Percentiles rank a stretch among this genome's conserved stretches.
Evolutionary conservation across 1,140 invertebrate genomes (phyloP).

Genomic region (Helicoverpa zea): DNA sequence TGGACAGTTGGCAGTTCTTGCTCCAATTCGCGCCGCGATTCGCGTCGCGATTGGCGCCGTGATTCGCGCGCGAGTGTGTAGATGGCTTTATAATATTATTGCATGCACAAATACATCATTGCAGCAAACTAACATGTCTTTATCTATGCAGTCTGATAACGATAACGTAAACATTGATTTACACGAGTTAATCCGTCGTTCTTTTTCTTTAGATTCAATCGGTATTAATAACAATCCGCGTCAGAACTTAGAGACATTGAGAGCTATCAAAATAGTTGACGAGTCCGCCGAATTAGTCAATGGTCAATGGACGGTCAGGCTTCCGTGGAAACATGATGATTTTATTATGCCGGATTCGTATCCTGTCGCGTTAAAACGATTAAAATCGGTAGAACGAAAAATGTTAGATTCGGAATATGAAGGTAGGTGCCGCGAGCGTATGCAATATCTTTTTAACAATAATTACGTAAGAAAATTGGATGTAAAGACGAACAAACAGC

Average conservation of each 20-base stretch:
- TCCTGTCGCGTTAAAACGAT: slow-evolving; percentile 8
- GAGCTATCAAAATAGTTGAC: slow-evolving; percentile 48
- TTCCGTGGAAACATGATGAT: slow-evolving; percentile 53
- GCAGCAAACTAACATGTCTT: no score
- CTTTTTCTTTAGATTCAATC: slow-evolving; percentile 54
- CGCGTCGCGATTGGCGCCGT: no score
- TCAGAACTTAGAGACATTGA: slow-evolving; percentile 51
- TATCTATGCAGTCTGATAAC: no score
- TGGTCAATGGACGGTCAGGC: slow-evolving; percentile 52
- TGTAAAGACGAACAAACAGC: neutral
- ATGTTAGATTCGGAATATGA: slow-evolving; percentile 36
- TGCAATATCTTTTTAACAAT: slow-evolving; percentile 46
- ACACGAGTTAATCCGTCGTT: slow-evolving; percentile 20
- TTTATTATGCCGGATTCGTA: slow-evolving; percentile 50
- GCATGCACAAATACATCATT: no score
- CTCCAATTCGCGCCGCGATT: no score
- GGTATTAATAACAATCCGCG: slow-evolving; percentile 50
- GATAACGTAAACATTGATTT: neutral
- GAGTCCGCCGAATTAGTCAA: slow-evolving; percentile 36
- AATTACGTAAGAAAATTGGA: slow-evolving; percentile 39
- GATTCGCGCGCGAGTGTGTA: no score
- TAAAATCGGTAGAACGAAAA: slow-evolving; percentile 49
- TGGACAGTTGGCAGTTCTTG: no score
- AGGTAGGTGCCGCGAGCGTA: slow-evolving; percentile 38
- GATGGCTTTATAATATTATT: no score